A percentile compares a stretch with the other conserved stretches of the same genome.
Evolutionary conservation across 1,140 invertebrate species (phyloP).

Genomic region (Monomorium pharaonis): DNA sequence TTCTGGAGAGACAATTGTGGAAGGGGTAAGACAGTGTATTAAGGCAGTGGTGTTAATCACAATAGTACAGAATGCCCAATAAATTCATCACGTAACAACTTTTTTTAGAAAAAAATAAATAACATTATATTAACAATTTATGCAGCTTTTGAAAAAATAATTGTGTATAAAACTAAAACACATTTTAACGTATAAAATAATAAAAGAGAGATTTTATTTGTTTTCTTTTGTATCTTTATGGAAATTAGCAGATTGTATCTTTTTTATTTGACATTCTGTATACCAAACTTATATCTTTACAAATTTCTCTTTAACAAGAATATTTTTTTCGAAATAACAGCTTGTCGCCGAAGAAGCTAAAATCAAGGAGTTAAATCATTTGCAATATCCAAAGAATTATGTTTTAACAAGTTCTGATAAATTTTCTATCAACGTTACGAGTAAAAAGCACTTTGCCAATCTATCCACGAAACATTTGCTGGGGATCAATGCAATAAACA

Average conservation of each 20-base stretch:
- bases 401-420: constrained; percentile 35
- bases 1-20: constrained; percentile 64
- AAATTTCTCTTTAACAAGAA: constrained; percentile 11
- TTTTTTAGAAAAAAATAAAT: background rate
- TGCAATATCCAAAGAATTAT: constrained; percentile 75
- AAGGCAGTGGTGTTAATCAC: background rate
- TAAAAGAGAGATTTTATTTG: background rate
- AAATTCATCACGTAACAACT: background rate
- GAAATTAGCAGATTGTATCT: background rate
- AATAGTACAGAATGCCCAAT: background rate
- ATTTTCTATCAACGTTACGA: constrained; percentile 44
- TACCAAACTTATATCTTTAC: background rate
- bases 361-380: constrained; percentile 66
- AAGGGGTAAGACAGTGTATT: constrained; percentile 65
- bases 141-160: background rate
- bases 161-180: background rate
- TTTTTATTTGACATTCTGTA: background rate
- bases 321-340: constrained; percentile 60
- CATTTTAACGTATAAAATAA: background rate
- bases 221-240: background rate
- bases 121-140: background rate
- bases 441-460: constrained; percentile 69
- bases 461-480: constrained; percentile 55
- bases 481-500: constrained; percentile 70
- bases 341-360: constrained; percentile 55